Conservation (phyloP, 2,888 invertebrate species). For the Lochmaea capreae region DNA sequence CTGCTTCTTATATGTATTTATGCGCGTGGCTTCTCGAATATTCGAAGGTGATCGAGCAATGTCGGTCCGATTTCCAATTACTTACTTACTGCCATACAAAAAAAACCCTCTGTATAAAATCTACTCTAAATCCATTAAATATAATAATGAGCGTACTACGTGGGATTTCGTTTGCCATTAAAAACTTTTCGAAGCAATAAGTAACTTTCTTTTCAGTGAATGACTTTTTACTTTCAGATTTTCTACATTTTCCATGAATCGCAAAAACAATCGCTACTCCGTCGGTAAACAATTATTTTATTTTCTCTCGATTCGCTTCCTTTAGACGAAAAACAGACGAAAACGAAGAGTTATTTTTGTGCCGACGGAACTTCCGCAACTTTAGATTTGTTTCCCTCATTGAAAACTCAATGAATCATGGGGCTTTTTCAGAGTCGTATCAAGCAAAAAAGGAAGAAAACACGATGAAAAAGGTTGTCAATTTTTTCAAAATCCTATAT, state of each 20-base stretch:
- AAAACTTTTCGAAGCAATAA: not conserved
- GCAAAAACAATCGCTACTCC: slow-evolving; percentile 13
- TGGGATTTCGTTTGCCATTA: not conserved
- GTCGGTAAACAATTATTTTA: slow-evolving; percentile 18
- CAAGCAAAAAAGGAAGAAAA: not conserved
- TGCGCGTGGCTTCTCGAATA: too few species aligned
- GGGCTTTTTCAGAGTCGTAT: slow-evolving; percentile 14
- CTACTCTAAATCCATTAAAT: not conserved
- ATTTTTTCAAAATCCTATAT: too few species aligned
- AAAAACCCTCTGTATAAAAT: not conserved
- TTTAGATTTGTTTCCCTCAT: slow-evolving; percentile 20
- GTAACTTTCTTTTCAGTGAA: slow-evolving; percentile 9
- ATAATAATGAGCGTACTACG: not conserved
- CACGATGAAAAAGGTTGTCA: not conserved
- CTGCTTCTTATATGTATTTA: too few species aligned
- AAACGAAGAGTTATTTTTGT: slow-evolving; percentile 6
- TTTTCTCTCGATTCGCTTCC: slow-evolving; percentile 17
- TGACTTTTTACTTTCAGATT: slow-evolving; percentile 11
- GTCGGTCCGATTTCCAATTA: too few species aligned
- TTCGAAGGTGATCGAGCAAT: too few species aligned
- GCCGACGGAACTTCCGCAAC: slow-evolving; percentile 6
- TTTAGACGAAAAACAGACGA: not conserved
- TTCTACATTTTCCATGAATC: not conserved
- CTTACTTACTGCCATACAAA: not conserved
- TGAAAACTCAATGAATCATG: slow-evolving; percentile 20